phyloP scores from a whole-genome alignment of 2,797 vertebrate genomes.

The Eupleurogrammus muticus region DNA sequence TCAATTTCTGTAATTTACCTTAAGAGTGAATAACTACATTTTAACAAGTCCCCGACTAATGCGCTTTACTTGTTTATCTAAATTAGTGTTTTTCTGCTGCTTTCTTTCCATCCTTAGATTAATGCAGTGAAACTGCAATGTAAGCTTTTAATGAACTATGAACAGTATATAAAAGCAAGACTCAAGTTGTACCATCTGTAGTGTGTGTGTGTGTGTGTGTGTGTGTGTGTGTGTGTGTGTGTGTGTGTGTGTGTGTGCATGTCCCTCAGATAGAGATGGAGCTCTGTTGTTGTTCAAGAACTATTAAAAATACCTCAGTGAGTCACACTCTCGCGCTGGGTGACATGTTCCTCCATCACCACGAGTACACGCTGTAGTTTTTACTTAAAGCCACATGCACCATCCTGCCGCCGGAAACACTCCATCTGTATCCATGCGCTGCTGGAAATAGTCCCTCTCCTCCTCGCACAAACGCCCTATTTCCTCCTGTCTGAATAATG shows the following conservation, averaged over 20 bases:
- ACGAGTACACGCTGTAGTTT: background rate
- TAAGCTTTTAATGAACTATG: background rate
- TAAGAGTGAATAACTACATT: background rate
- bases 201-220: background rate
- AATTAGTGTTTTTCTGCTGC: background rate
- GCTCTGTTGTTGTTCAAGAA: constrained; percentile 2
- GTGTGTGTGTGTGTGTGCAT: background rate
- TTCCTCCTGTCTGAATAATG: background rate
- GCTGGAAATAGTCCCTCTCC: constrained; percentile 1
- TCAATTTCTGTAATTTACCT: background rate
- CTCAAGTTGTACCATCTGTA: background rate
- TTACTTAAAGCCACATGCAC: background rate
- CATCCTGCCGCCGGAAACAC: background rate
- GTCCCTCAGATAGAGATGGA: background rate
- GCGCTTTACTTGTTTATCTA: background rate
- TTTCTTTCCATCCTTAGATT: background rate
- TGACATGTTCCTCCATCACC: background rate
- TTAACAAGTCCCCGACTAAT: background rate
- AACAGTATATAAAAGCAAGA: background rate
- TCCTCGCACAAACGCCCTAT: background rate
- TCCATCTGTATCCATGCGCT: background rate
- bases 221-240: background rate
- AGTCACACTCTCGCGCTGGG: background rate
- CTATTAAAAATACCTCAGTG: background rate
- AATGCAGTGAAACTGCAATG: background rate